Conservation (phyloP, 2,888 invertebrate genomes). For the Periphyllus acericola region DNA sequence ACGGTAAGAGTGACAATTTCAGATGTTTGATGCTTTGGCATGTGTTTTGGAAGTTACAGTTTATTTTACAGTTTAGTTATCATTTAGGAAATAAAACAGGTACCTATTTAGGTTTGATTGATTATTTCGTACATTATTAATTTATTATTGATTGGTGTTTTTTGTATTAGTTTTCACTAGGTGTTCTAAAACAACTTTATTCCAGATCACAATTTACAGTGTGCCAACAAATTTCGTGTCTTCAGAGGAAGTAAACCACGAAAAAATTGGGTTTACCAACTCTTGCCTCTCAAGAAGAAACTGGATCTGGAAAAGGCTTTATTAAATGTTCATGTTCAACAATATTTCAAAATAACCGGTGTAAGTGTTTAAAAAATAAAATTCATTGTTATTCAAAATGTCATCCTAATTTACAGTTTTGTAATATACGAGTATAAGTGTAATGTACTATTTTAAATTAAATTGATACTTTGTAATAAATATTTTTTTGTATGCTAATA, state of each 20-base stretch:
- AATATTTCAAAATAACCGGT: slow-evolving; percentile 6
- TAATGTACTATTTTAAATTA: no score
- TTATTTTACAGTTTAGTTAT: slow-evolving; percentile 31
- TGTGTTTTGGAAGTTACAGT: slow-evolving; percentile 20
- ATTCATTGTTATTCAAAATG: slow-evolving; percentile 37
- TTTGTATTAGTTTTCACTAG: no score
- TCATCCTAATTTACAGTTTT: slow-evolving; percentile 22
- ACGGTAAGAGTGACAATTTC: slow-evolving; percentile 58
- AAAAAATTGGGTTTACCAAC: slow-evolving; percentile 10
- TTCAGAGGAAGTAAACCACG: neutral
- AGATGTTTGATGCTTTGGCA: slow-evolving; percentile 58
- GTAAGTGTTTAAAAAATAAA: slow-evolving; percentile 38
- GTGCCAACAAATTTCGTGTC: neutral
- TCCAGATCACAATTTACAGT: neutral
- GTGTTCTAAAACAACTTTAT: slow-evolving; percentile 21
- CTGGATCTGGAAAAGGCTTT: slow-evolving; percentile 25
- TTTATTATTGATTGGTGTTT: no score
- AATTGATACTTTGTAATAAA: slow-evolving; percentile 4
- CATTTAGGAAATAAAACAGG: slow-evolving; percentile 28
- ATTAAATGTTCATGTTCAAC: slow-evolving; percentile 7
- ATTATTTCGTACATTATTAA: no score
- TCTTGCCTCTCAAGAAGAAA: slow-evolving; percentile 9
- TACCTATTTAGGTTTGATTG: neutral
- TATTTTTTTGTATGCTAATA: neutral
- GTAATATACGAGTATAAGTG: slow-evolving; percentile 30